Evolutionary conservation across 2,888 invertebrate species (phyloP).

Genomic region (Esperia sulphurella): DNA sequence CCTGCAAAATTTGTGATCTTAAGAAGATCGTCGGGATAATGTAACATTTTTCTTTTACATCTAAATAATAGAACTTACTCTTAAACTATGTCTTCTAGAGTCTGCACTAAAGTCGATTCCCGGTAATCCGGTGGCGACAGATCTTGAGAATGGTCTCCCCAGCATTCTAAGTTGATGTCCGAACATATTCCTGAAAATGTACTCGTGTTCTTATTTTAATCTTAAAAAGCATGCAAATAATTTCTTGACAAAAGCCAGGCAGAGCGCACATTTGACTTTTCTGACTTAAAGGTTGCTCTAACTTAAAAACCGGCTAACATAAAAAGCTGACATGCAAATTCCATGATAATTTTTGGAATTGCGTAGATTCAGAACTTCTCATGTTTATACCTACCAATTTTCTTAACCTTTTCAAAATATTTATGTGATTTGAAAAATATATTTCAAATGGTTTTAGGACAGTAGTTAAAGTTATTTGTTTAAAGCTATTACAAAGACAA

Average conservation of each 20-base stretch:
- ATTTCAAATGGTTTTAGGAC: not conserved
- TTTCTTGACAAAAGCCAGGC: slow-evolving; percentile 49
- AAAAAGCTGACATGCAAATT: slow-evolving; percentile 74
- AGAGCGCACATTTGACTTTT: slow-evolving; percentile 40
- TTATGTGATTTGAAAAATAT: not conserved
- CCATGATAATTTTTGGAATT: slow-evolving; percentile 31
- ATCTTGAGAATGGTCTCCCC: slow-evolving; percentile 82
- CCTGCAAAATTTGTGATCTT: too few species aligned
- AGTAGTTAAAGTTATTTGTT: not conserved
- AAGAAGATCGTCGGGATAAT: too few species aligned
- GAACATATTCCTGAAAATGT: slow-evolving; percentile 80
- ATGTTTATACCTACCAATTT: slow-evolving; percentile 6
- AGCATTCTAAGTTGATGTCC: slow-evolving; percentile 82
- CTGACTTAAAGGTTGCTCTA: slow-evolving; percentile 47
- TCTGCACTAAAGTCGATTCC: slow-evolving; percentile 73
- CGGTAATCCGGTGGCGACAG: slow-evolving; percentile 79
- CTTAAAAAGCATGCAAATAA: slow-evolving; percentile 39
- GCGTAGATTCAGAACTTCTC: slow-evolving; percentile 13
- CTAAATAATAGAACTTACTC: slow-evolving; percentile 54
- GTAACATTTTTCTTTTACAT: too few species aligned
- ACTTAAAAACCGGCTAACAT: slow-evolving; percentile 56
- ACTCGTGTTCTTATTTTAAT: slow-evolving; percentile 36
- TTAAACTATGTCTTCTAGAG: slow-evolving; percentile 78
- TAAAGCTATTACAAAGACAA: not conserved
- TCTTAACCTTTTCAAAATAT: not conserved